Percentiles rank a stretch among this genome's conserved stretches.
Evolutionary conservation across 1,140 invertebrate species (phyloP).

Genomic region (Teleogryllus occipitalis): DNA sequence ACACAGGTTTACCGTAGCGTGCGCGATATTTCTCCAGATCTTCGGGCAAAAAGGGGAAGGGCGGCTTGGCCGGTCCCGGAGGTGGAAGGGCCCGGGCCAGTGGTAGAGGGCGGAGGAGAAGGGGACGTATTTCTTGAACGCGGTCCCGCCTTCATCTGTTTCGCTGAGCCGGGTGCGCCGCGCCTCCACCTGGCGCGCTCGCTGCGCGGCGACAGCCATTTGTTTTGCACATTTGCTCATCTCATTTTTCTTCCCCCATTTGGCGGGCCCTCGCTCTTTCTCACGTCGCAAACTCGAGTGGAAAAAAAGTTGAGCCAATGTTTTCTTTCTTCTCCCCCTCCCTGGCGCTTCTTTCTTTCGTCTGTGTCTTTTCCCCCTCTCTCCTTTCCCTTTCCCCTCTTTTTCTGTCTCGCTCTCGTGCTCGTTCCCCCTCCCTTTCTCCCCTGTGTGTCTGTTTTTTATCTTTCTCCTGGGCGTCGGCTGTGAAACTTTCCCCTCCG

Average conservation of each 20-base stretch:
- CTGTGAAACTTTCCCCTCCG: background rate
- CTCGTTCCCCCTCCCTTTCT: background rate
- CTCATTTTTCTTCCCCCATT: constrained; percentile 20
- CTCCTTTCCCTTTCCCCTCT: background rate
- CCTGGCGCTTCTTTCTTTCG: background rate
- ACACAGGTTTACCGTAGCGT: background rate
- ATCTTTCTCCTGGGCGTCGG: background rate
- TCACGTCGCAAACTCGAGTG: constrained; percentile 19
- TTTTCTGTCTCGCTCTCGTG: background rate
- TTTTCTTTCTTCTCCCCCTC: background rate
- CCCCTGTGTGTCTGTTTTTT: background rate
- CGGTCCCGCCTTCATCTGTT: background rate
- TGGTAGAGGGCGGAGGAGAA: background rate
- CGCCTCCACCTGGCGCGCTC: background rate
- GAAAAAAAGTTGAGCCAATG: constrained; percentile 18
- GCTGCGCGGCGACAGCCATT: constrained; percentile 9
- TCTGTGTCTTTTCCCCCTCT: background rate
- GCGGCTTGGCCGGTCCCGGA: background rate
- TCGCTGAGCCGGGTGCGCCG: background rate
- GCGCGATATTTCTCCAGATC: background rate
- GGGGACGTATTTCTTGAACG: background rate
- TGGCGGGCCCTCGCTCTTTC: constrained; percentile 16
- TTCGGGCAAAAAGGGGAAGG: background rate
- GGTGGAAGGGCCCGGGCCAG: background rate
- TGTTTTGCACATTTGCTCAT: constrained; percentile 19